These are phyloP conservation scores for Bubo bubo DNA, from an alignment of 2,113 vertebrate species.

Conservation along the genomic window DNA sequence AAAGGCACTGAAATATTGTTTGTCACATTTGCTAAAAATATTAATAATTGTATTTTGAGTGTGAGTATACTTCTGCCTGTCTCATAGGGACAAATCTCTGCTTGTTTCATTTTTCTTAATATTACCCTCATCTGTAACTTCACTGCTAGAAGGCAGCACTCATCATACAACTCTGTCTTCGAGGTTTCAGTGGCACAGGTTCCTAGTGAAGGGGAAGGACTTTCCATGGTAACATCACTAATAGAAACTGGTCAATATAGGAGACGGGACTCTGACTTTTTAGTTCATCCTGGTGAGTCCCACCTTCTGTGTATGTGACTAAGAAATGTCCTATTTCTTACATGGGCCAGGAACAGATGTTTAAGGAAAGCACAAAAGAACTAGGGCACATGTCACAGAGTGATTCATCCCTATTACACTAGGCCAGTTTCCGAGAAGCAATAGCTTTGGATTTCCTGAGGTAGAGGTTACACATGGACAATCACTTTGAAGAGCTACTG, in stretches of 20 bases:
- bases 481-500: neutral
- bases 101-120: neutral
- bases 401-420: neutral
- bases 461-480: neutral
- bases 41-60: neutral
- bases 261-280: neutral
- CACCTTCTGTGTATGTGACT: neutral
- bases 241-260: neutral
- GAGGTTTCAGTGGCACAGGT: neutral
- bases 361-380: neutral
- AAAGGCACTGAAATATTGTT: neutral
- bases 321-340: neutral
- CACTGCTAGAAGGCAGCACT: neutral
- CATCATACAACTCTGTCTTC: neutral
- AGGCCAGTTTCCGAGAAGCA: neutral
- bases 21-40: neutral
- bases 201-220: neutral
- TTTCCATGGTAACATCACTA: neutral
- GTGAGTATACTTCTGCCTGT: neutral
- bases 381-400: neutral
- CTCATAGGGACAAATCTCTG: neutral
- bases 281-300: neutral
- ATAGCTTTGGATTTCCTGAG: neutral
- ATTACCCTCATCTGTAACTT: neutral
- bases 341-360: neutral